Conservation (phyloP, 2,113 vertebrate genomes). For the Cichladusa arquata region DNA sequence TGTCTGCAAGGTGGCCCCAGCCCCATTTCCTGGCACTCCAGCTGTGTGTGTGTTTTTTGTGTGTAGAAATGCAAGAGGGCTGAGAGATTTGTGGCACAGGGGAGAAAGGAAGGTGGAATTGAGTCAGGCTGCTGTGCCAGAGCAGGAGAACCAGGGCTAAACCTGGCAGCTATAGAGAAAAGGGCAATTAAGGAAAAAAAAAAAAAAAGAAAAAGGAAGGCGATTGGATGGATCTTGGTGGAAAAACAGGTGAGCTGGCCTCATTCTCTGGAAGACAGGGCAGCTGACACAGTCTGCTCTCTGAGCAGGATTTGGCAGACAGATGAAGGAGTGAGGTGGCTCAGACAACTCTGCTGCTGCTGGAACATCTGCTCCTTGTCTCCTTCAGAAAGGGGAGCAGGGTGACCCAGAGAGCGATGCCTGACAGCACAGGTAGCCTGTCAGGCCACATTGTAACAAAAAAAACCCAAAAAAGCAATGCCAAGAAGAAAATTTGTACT, state of each 20-base stretch:
- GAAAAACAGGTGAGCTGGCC: background rate
- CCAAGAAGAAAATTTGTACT: background rate
- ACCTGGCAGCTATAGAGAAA: background rate
- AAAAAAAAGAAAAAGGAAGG: background rate
- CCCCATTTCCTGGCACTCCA: background rate
- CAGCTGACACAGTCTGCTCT: background rate
- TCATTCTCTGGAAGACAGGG: background rate
- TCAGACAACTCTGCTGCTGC: background rate
- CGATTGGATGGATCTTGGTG: background rate
- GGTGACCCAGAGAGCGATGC: background rate
- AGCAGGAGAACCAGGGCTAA: background rate
- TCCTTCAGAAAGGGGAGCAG: background rate
- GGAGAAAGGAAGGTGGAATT: background rate
- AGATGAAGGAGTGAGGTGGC: background rate
- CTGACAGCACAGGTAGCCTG: background rate
- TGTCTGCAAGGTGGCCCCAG: background rate
- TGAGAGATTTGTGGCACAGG: background rate
- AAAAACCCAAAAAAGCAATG: background rate
- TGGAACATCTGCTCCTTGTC: conserved; percentile 6
- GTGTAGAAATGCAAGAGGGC: background rate
- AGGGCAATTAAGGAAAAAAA: background rate
- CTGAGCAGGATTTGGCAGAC: background rate
- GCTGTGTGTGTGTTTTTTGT: background rate
- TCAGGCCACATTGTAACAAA: background rate
- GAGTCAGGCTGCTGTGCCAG: background rate